Conservation (phyloP, 2,113 vertebrate genomes). For the Ellobius talpinus region DNA sequence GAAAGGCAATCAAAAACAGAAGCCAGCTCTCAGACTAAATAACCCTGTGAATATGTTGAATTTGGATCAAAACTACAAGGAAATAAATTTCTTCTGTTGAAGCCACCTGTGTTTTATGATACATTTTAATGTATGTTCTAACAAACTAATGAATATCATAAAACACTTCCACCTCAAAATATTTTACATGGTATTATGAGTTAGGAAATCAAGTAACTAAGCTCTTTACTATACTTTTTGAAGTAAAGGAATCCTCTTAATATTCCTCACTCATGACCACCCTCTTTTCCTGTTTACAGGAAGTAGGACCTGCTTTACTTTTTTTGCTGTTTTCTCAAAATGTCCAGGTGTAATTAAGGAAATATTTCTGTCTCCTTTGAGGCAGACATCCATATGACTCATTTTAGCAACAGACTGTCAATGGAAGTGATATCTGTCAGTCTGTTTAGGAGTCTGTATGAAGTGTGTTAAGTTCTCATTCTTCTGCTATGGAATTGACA, state of each 20-base stretch:
- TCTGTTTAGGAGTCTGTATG: neutral
- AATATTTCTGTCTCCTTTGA: neutral
- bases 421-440: neutral
- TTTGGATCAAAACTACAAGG: neutral
- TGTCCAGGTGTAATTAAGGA: neutral
- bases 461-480: neutral
- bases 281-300: neutral
- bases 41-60: neutral
- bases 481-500: neutral
- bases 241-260: neutral
- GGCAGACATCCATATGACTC: neutral
- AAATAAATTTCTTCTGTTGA: neutral
- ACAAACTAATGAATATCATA: neutral
- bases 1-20: neutral
- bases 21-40: neutral
- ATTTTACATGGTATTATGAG: neutral
- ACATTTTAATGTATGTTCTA: neutral
- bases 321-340: neutral
- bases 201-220: neutral
- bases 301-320: neutral
- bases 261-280: neutral
- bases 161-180: neutral
- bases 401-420: neutral
- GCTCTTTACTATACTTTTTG: neutral
- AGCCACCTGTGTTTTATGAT: neutral